Evolutionary conservation across 1,140 invertebrate species (phyloP).

Genomic region (Chironomus striatipennis): DNA sequence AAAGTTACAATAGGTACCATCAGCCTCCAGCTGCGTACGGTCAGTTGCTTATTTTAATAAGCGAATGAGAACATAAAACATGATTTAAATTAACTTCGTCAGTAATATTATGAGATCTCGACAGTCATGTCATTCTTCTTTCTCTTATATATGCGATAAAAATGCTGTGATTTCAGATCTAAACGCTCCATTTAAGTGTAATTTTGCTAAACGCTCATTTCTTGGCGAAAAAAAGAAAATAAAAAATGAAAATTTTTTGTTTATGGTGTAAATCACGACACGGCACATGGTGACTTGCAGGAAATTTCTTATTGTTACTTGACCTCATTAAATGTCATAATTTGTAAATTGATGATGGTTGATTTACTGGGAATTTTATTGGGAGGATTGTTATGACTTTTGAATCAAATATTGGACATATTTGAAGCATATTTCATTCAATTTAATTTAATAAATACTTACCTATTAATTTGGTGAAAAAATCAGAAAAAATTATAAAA

Average conservation of each 20-base stretch:
- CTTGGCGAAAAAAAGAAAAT: too few relatives aligned
- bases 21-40: neutral
- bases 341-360: neutral
- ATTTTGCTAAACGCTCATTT: neutral
- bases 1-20: neutral
- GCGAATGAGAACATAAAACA: neutral
- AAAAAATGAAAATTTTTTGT: too few relatives aligned
- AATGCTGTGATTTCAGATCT: neutral
- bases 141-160: neutral
- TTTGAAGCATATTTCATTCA: too few relatives aligned
- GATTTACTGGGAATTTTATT: too few relatives aligned
- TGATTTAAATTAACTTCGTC: constrained; percentile 9
- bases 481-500: too few relatives aligned
- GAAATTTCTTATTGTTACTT: neutral
- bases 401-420: too few relatives aligned
- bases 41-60: neutral
- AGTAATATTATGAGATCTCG: neutral
- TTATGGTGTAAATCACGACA: too few relatives aligned
- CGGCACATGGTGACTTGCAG: neutral
- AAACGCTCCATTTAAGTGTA: neutral
- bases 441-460: too few relatives aligned
- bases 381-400: too few relatives aligned
- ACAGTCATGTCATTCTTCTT: neutral
- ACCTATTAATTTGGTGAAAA: too few relatives aligned
- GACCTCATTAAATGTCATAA: neutral